phyloP scores from a whole-genome alignment of 2,888 invertebrate species.

The Drosophila mayaguana region DNA sequence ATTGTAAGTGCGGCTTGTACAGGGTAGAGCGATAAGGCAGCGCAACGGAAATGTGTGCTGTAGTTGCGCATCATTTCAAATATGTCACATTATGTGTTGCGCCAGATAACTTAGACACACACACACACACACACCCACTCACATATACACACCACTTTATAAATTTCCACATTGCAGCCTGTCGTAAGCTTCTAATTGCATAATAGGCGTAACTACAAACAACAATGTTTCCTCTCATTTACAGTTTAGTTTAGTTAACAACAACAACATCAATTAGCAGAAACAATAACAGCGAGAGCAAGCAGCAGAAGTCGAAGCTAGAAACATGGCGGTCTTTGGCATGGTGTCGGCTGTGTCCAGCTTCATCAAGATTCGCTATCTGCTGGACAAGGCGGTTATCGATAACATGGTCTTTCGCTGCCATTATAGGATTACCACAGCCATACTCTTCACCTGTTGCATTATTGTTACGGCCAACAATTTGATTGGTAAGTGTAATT shows the following conservation, averaged over 20 bases:
- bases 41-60: slow-evolving; percentile 56
- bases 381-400: slow-evolving; percentile 94
- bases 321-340: slow-evolving; percentile 91
- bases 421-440: slow-evolving; percentile 94
- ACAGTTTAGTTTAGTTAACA: slow-evolving; percentile 60
- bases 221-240: slow-evolving; percentile 33
- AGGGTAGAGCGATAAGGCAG: slow-evolving; percentile 51
- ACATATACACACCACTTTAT: slow-evolving; percentile 9
- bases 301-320: slow-evolving; percentile 22
- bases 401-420: slow-evolving; percentile 96
- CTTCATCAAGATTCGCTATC: slow-evolving; percentile 95
- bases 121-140: slow-evolving; percentile 22
- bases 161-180: slow-evolving; percentile 18
- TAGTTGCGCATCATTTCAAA: slow-evolving; percentile 57
- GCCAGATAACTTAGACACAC: slow-evolving; percentile 54
- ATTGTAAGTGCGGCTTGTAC: slow-evolving; percentile 76
- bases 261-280: slow-evolving; percentile 32
- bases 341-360: slow-evolving; percentile 95
- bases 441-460: slow-evolving; percentile 93
- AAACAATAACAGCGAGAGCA: slow-evolving; percentile 2
- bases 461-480: slow-evolving; percentile 95
- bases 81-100: slow-evolving; percentile 59
- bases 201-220: slow-evolving; percentile 25
- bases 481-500: slow-evolving; percentile 91
- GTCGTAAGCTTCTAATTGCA: slow-evolving; percentile 29